A percentile compares a stretch with the other conserved stretches of the same genome.
These are phyloP conservation scores for Telmatherina bonti DNA, from an alignment of 2,797 vertebrate genomes.

Conservation along the genomic window DNA sequence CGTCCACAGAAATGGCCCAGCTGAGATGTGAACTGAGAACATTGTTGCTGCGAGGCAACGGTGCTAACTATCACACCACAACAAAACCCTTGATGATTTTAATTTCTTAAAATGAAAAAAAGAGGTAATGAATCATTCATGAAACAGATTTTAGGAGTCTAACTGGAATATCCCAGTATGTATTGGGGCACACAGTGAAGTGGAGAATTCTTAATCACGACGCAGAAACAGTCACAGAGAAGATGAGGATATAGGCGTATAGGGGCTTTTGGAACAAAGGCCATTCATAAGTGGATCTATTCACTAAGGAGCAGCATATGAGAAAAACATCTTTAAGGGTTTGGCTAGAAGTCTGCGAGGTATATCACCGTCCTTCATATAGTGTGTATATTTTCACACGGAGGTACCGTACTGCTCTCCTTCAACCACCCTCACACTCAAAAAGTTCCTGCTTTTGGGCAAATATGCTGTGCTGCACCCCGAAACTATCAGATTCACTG, in stretches of 20 bases:
- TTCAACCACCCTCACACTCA: neutral
- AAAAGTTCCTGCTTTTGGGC: neutral
- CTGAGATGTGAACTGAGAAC: neutral
- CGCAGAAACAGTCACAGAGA: neutral
- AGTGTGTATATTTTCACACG: neutral
- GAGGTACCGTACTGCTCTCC: neutral
- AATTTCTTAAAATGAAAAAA: neutral
- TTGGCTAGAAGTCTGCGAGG: neutral
- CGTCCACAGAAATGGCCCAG: neutral
- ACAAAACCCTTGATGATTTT: neutral
- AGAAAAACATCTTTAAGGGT: neutral
- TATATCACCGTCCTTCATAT: neutral
- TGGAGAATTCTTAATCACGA: neutral
- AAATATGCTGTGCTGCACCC: conserved; percentile 1
- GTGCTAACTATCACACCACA: neutral
- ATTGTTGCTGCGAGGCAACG: neutral
- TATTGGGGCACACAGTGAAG: neutral
- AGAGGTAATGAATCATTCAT: neutral
- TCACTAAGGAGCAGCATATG: neutral
- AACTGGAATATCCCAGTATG: neutral
- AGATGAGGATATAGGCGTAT: neutral
- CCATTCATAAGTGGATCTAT: neutral
- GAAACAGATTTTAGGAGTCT: neutral
- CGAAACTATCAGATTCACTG: neutral
- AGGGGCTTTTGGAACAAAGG: neutral